Percentiles rank a stretch among this genome's conserved stretches.
phyloP scores from a whole-genome alignment of 2,113 vertebrate genomes.

The Thinocorus orbignyianus region DNA sequence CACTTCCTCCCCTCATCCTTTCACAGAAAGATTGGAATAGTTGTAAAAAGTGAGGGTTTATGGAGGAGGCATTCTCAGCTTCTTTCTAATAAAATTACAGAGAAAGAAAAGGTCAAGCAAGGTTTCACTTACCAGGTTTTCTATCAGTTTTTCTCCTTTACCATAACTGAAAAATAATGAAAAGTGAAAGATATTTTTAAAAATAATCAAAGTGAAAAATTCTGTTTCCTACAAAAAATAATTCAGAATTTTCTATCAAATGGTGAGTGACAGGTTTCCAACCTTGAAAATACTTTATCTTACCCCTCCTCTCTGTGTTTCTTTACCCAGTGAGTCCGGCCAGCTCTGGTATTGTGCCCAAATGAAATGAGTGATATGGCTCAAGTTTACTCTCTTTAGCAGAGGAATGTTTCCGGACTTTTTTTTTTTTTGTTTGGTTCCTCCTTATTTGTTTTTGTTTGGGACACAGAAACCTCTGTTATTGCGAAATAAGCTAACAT shows the following conservation, averaged over 20 bases:
- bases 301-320: no score
- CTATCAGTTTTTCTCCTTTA: neutral
- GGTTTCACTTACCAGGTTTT: slow-evolving; percentile 3
- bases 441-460: neutral
- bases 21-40: slow-evolving; percentile 8
- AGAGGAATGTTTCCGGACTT: neutral
- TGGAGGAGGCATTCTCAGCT: slow-evolving; percentile 27
- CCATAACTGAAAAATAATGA: neutral
- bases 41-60: neutral
- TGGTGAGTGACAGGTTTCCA: neutral
- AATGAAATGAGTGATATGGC: neutral
- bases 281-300: neutral
- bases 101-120: slow-evolving; percentile 23
- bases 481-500: neutral
- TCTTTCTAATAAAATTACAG: slow-evolving; percentile 8
- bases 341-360: neutral
- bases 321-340: neutral
- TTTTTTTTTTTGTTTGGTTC: neutral
- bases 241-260: neutral
- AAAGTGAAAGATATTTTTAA: neutral
- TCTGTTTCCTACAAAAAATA: neutral
- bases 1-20: slow-evolving; percentile 19
- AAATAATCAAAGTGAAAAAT: neutral
- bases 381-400: neutral
- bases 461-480: neutral